phyloP scores from a whole-genome alignment of 2,888 invertebrate genomes.

The Netelia fuscicornis region DNA sequence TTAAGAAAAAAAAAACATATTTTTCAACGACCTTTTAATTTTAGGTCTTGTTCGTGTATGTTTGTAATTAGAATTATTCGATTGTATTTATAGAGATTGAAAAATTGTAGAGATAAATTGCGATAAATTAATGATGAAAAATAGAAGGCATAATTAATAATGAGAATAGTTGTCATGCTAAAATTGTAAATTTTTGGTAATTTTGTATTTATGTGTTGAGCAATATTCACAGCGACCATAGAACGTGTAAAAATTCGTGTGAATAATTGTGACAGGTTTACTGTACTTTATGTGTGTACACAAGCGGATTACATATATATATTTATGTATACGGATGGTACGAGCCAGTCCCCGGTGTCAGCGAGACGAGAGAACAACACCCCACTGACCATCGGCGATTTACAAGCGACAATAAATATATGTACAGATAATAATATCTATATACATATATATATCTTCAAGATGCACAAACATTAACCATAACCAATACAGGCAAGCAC shows the following conservation, averaged over 20 bases:
- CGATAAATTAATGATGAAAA: too few relatives aligned
- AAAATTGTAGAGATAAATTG: not conserved
- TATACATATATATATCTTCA: not conserved
- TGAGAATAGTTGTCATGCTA: not conserved
- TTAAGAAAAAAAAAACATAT: not conserved
- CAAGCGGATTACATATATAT: not conserved
- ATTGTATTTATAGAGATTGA: not conserved
- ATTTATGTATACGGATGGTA: too few relatives aligned
- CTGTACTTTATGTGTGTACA: not conserved
- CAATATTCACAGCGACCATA: conserved; percentile 38
- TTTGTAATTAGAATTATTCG: not conserved
- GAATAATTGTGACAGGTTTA: not conserved
- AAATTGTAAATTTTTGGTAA: not conserved
- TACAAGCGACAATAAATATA: conserved; percentile 2
- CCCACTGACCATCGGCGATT: conserved; percentile 26
- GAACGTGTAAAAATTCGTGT: conserved; percentile 9
- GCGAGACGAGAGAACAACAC: not conserved
- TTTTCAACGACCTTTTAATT: not conserved
- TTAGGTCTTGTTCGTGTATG: not conserved
- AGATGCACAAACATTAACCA: conserved; percentile 32
- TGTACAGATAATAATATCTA: not conserved
- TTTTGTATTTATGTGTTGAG: not conserved
- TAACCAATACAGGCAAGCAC: not conserved
- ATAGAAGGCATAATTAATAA: not conserved
- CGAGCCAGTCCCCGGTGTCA: not conserved